Base-by-base conservation (phyloP, 2,113 vertebrate species). In the Pollachius pollachius region DNA sequence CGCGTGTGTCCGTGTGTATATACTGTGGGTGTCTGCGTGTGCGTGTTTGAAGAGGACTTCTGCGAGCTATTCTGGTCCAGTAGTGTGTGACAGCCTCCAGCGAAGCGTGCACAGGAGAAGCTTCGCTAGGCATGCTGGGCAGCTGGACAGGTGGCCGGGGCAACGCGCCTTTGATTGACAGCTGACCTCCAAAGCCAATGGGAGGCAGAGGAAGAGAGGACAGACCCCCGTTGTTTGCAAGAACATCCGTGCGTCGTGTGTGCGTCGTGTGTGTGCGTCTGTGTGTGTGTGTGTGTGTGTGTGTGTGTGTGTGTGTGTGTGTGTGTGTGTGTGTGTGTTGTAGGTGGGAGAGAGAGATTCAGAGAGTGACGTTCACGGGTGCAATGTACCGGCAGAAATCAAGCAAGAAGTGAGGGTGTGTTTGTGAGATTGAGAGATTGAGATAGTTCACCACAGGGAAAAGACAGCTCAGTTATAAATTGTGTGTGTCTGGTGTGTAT, bases 181-280 rank as follows among this genome's bases (percentile, higher is more conserved):
- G 84, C 68, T 89, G 80, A 90, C 89, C 89, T 88, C 75, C 67
- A 81, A 83, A 81, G 80, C 72, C 62, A 72, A 52, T 62, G 75
- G 71, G 73, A 73, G 41, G 74, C 58, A 61, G 72, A 70, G 67
- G 65, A 79, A 25, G 72, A 75, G 37, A 84, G 75, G 69, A 76
- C 67, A 73, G 66, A 73, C 27, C 23, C 21, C 7, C 52, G 48
- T 62, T 8, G 25, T 21, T 52, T 60, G 27, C 65, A 17, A 48
- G 70, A 60, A 48, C 19, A 52, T n/a, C 37, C 58, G 27, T 65
- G 48, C 34, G 69, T 69, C 8, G 37, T 65, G 65, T 66, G 65
- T 41, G 15, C 54, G 19, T 3, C 25, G 2, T 58, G 27, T n/a
- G 62, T 56, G 54, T 15, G 37, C 11, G 37, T 41, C 2, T 41